phyloP scores from a whole-genome alignment of 2,888 invertebrate genomes.

The Apantesis nais region DNA sequence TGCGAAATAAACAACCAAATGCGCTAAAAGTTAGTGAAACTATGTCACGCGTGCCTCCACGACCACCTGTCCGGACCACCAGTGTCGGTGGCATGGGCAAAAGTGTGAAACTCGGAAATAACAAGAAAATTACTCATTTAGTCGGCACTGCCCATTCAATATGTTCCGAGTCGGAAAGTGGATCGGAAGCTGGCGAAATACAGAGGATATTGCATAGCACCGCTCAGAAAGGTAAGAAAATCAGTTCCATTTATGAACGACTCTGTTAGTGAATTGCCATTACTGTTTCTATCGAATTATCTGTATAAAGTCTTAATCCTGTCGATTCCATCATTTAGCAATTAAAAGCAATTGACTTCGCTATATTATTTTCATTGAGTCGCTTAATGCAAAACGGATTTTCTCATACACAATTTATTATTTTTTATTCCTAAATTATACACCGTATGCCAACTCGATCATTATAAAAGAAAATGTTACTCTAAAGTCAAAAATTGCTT shows the following conservation, averaged over 20 bases:
- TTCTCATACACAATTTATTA: too few relatives aligned
- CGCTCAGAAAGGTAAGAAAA: constrained; percentile 56
- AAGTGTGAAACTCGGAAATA: constrained; percentile 50
- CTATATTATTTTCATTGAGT: neutral
- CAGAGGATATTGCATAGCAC: constrained; percentile 85
- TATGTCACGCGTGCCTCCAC: constrained; percentile 59
- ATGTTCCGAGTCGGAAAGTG: constrained; percentile 88
- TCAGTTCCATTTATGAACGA: constrained; percentile 11
- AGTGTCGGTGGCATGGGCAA: constrained; percentile 60
- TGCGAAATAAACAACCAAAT: constrained; percentile 37
- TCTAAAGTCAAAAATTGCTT: too few relatives aligned
- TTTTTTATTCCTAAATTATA: too few relatives aligned
- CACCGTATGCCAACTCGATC: too few relatives aligned
- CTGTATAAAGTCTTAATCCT: neutral
- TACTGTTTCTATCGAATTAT: neutral
- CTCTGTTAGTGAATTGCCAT: neutral
- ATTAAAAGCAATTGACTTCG: neutral
- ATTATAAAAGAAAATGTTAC: too few relatives aligned
- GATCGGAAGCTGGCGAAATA: constrained; percentile 90
- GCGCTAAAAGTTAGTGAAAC: constrained; percentile 44
- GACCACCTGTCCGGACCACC: constrained; percentile 72
- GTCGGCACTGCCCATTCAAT: constrained; percentile 53
- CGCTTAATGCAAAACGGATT: too few relatives aligned
- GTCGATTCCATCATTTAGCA: fast-evolving
- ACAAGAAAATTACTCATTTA: constrained; percentile 50